These are phyloP conservation scores for Micronisus gabar DNA, from an alignment of 2,113 vertebrate species.

Conservation along the genomic window DNA sequence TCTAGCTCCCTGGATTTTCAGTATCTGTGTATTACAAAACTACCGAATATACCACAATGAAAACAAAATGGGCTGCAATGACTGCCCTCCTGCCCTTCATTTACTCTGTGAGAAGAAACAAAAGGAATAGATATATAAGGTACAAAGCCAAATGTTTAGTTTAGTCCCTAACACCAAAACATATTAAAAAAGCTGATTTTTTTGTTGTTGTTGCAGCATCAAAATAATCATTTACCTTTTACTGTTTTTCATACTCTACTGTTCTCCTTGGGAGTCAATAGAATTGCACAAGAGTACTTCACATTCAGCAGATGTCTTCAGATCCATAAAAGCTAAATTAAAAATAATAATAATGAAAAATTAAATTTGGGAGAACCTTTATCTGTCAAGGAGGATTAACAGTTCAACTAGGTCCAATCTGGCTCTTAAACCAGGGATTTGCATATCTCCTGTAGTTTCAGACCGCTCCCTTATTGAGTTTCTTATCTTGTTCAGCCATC, in stretches of 20 bases:
- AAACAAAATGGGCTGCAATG: neutral
- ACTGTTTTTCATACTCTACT: neutral
- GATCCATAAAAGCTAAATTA: neutral
- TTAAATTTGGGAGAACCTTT: neutral
- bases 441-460: neutral
- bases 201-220: neutral
- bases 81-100: neutral
- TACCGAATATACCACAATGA: neutral
- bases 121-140: neutral
- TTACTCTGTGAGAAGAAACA: neutral
- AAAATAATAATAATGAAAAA: neutral
- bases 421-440: neutral
- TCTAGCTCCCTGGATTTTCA: neutral
- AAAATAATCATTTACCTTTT: neutral
- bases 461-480: neutral
- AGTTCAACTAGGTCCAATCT: neutral
- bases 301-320: neutral
- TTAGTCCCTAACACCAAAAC: neutral
- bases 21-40: neutral
- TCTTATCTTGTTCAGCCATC: neutral
- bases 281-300: neutral
- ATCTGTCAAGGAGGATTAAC: neutral
- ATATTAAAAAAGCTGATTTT: neutral
- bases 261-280: neutral
- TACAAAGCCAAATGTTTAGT: neutral